Percentiles rank a stretch among this genome's conserved stretches.
phyloP scores from a whole-genome alignment of 2,113 vertebrate species.

The Hemibagrus wyckioides region DNA sequence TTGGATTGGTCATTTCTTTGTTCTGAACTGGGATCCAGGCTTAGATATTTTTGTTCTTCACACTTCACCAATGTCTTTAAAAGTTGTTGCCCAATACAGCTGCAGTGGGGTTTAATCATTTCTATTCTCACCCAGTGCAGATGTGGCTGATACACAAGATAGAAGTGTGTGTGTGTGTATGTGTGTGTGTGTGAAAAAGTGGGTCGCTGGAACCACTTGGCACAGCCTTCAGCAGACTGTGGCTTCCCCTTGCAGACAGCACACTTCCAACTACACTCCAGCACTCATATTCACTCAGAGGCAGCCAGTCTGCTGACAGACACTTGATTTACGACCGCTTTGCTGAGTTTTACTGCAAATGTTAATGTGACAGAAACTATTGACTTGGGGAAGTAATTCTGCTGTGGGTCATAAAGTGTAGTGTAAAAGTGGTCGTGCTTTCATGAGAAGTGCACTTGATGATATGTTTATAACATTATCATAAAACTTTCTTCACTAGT shows the following conservation, averaged over 20 bases:
- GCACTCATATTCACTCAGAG: slow-evolving; percentile 46
- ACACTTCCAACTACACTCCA: slow-evolving; percentile 56
- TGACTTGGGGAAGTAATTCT: slow-evolving; percentile 53
- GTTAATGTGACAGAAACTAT: slow-evolving; percentile 59
- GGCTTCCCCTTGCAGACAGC: slow-evolving; percentile 56
- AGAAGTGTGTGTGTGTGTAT: slow-evolving; percentile 24
- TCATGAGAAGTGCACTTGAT: slow-evolving; percentile 43
- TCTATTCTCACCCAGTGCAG: slow-evolving; percentile 35
- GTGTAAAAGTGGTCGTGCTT: slow-evolving; percentile 50
- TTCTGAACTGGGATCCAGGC: slow-evolving; percentile 7
- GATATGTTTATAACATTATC: slow-evolving; percentile 50
- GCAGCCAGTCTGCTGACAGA: slow-evolving; percentile 55
- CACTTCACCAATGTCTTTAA: slow-evolving; percentile 39
- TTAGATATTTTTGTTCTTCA: slow-evolving; percentile 5
- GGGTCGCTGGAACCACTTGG: slow-evolving; percentile 51
- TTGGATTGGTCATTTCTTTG: slow-evolving; percentile 25
- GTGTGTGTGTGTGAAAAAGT: background rate
- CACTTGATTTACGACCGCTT: slow-evolving; percentile 54
- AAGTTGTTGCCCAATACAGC: slow-evolving; percentile 16
- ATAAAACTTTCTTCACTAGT: slow-evolving; percentile 40
- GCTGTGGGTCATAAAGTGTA: slow-evolving; percentile 41
- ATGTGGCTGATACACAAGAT: slow-evolving; percentile 30
- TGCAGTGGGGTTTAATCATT: slow-evolving; percentile 32
- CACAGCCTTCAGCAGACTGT: slow-evolving; percentile 55
- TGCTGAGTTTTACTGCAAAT: slow-evolving; percentile 55